Percentiles rank a stretch among this genome's conserved stretches.
Conservation (phyloP, 1,140 invertebrate species). For the Aphidius ervi region DNA sequence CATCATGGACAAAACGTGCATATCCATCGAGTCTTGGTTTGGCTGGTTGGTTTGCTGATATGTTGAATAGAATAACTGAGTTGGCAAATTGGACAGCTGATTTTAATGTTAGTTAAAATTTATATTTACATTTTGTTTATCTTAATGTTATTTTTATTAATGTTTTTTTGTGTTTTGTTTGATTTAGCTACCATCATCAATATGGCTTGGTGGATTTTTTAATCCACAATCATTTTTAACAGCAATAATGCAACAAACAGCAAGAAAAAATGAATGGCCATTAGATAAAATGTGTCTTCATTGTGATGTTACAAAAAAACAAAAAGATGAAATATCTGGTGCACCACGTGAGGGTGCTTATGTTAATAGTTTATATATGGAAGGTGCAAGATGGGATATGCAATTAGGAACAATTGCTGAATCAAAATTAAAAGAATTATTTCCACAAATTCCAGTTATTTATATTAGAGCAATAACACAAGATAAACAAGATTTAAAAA, state of each 20-base stretch:
- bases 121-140: not conserved
- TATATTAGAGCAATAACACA: conserved; percentile 81
- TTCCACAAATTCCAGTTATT: conserved; percentile 87
- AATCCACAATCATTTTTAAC: conserved; percentile 96
- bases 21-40: conserved; percentile 86
- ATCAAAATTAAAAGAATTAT: conserved; percentile 83
- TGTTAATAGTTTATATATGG: conserved; percentile 87
- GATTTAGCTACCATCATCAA: conserved; percentile 68
- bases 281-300: conserved; percentile 93
- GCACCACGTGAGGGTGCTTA: conserved; percentile 88
- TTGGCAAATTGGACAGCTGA: conserved; percentile 75
- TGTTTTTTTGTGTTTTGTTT: too few relatives aligned
- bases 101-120: conserved; percentile 57
- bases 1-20: conserved; percentile 76
- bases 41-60: conserved; percentile 84
- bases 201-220: conserved; percentile 93
- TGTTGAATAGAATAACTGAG: conserved; percentile 73
- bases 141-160: not conserved
- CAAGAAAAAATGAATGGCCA: conserved; percentile 92
- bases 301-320: conserved; percentile 91
- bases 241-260: conserved; percentile 95
- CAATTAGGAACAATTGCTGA: conserved; percentile 73
- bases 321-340: conserved; percentile 76
- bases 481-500: conserved; percentile 83
- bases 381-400: conserved; percentile 89